A percentile compares a stretch with the other conserved stretches of the same genome.
phyloP scores from a whole-genome alignment of 2,888 invertebrate species.

The Drosophila stalkeri region DNA sequence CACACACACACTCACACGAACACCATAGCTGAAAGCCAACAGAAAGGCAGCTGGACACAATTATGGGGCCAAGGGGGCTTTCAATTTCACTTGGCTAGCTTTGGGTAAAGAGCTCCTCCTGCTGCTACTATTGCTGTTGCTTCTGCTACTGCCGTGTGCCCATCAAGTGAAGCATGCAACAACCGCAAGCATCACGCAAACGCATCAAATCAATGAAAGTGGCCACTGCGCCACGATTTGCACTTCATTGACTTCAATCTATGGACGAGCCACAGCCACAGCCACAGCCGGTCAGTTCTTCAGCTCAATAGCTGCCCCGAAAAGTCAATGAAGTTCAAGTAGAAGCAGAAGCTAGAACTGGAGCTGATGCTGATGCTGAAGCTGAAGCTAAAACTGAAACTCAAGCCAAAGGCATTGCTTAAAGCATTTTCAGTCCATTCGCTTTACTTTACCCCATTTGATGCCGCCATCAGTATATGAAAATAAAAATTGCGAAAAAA shows the following conservation, averaged over 20 bases:
- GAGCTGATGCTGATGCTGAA: conserved; percentile 1
- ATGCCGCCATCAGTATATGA: conserved; percentile 57
- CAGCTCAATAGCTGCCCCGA: conserved; percentile 20
- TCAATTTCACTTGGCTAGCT: conserved; percentile 76
- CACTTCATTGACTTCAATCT: conserved; percentile 71
- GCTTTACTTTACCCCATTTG: conserved; percentile 56
- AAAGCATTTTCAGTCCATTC: conserved; percentile 59
- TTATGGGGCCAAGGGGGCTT: conserved; percentile 71
- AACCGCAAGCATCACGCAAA: conserved; percentile 74
- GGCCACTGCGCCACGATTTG: conserved; percentile 69
- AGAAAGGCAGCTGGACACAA: conserved; percentile 55
- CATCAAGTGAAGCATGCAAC: conserved; percentile 74
- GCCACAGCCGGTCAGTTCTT: conserved; percentile 17
- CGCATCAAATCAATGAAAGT: conserved; percentile 80
- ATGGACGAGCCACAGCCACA: conserved; percentile 22
- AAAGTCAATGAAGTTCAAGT: conserved; percentile 48
- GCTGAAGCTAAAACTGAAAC: conserved; percentile 15
- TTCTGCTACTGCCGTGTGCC: conserved; percentile 31
- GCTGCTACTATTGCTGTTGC: conserved; percentile 11
- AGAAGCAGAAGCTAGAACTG: conserved; percentile 16
- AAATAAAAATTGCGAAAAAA: conserved; percentile 70
- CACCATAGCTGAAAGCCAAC: conserved; percentile 54
- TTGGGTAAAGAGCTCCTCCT: conserved; percentile 64
- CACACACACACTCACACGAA: conserved; percentile 18
- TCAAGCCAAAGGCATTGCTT: conserved; percentile 54